Base-by-base conservation (phyloP, 2,113 vertebrate species). In the Vulpes vulpes region DNA sequence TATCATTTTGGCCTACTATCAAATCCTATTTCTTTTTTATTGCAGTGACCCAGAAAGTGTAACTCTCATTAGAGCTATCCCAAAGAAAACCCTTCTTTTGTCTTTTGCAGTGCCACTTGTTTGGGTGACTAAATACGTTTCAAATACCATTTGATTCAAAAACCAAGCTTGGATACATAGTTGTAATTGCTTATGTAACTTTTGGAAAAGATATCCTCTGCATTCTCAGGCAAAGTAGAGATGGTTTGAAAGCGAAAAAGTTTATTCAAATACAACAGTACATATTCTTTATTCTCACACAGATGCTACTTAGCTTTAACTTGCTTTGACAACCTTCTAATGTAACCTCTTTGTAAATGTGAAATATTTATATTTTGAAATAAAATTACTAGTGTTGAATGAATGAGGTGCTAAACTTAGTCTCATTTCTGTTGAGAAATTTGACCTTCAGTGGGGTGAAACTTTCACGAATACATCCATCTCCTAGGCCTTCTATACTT, bases 331-430 rank as follows among this genome's bases (percentile, higher is more conserved):
- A 94, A 98, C 97, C 89, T 97, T 95, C 94, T 98, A 91, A 98
- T 92, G 64, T 97, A 90, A 97, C 94, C 98, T 91, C 97, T 98
- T 99, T 99, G 97, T 98, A 98, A 98, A 96, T 98, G 98, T 98
- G 98, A 98, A 98, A 94, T 59, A 92, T 98, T 98, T 99, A 98
- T 99, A 98, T 99, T 99, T 99, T 98, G 98, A 98, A 99, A 99
- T 99, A 99, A 99, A 99, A 98, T 96, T 51, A 83, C n/a, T 80
- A 89, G 55, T 97, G 88, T 92, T 98, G 97, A 96, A 97, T 76
- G 65, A 95, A 95, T 91, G 43, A 30, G 11, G 2, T 94, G 79
- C 57, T 94, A 80, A 94, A 87, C 62, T 65, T 69, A 69, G 60
- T 82, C 62, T 98, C 15, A 43, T 92, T 38, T 97, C 64, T 93